A percentile compares a stretch with the other conserved stretches of the same genome.
Evolutionary conservation across 2,113 vertebrate genomes (phyloP).

Genomic region (Brachypodius melanocephalos): DNA sequence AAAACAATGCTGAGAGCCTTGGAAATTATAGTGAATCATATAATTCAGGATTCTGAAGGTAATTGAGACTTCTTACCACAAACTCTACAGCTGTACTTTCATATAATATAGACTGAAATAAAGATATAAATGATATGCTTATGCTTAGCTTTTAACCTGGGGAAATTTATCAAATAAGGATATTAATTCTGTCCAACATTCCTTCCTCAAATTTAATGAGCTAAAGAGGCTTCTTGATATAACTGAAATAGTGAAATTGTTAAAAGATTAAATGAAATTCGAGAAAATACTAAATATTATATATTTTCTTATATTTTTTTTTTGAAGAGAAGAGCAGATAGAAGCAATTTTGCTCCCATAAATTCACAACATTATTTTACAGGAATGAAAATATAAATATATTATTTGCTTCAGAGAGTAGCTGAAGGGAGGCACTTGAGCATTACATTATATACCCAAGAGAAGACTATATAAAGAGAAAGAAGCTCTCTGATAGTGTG

Average conservation of each 20-base stretch:
- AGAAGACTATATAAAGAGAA: neutral
- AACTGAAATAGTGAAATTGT: neutral
- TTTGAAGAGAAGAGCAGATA: neutral
- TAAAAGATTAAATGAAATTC: neutral
- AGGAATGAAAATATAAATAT: conserved; percentile 14
- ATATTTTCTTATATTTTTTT: neutral
- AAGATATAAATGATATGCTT: neutral
- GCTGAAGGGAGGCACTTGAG: neutral
- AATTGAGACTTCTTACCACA: neutral
- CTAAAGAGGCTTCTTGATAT: neutral
- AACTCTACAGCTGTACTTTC: neutral
- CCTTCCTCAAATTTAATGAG: neutral
- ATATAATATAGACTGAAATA: neutral
- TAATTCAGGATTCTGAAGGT: neutral
- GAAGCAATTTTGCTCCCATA: neutral
- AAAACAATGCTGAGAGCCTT: neutral
- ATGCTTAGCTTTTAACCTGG: neutral
- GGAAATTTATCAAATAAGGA: neutral
- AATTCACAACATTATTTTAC: neutral
- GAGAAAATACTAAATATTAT: neutral
- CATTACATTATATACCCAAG: neutral
- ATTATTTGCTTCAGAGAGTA: neutral
- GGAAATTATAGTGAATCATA: neutral
- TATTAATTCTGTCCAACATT: neutral
- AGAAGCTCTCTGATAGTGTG: neutral